Evolutionary conservation across 1,140 invertebrate species (phyloP).

Genomic region (Bradynema listronoti): DNA sequence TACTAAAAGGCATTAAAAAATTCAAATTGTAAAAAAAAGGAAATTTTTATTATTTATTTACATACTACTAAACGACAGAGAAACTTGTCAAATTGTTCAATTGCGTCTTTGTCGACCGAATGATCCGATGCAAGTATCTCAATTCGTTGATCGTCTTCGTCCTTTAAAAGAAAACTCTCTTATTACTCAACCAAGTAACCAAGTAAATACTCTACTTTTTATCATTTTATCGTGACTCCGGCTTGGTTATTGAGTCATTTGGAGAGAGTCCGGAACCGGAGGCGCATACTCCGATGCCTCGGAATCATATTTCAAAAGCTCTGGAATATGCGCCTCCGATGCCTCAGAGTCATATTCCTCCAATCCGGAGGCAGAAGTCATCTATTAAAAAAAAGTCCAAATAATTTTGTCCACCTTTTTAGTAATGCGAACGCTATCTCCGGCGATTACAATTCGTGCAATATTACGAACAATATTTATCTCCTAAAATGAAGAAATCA

Average conservation of each 20-base stretch:
- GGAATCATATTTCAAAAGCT: not conserved
- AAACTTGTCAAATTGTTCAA: constrained; percentile 15
- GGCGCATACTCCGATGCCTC: not conserved
- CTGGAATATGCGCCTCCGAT: no score
- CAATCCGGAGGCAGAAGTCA: not conserved
- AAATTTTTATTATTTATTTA: not conserved
- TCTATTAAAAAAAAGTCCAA: constrained; percentile 4
- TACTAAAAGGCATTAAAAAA: no score
- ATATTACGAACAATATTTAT: constrained; percentile 8
- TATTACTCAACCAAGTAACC: no score
- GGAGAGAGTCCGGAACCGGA: no score
- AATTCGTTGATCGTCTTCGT: constrained; percentile 13
- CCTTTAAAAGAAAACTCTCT: not conserved
- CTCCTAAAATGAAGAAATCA: constrained; percentile 14
- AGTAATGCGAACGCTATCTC: constrained; percentile 30
- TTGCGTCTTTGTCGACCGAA: constrained; percentile 14
- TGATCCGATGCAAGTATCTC: constrained; percentile 14
- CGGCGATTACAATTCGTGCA: constrained; percentile 27
- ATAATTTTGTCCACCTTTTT: constrained; percentile 11
- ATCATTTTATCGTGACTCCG: no score
- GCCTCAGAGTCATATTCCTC: no score
- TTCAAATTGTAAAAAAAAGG: no score
- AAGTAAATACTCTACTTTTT: no score
- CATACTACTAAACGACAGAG: constrained; percentile 14
- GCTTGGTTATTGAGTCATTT: no score